These are phyloP conservation scores for Helleia helle DNA, from an alignment of 2,888 invertebrate genomes.

Conservation along the genomic window DNA sequence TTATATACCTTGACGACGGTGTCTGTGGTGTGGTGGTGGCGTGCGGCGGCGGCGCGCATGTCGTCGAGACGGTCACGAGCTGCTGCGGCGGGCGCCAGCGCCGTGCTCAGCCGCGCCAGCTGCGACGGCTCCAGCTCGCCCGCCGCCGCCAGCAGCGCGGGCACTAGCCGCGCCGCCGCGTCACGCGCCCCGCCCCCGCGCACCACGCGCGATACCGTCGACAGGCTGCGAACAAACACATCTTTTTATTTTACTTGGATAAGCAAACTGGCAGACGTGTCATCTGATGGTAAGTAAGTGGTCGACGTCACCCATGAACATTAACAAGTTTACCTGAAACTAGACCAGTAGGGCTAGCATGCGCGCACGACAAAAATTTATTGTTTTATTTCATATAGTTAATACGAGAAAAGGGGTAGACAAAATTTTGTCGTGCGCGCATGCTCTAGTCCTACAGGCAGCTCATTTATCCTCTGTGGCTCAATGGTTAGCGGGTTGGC, in stretches of 20 bases:
- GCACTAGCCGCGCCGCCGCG: conserved; percentile 85
- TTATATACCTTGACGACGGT: conserved; percentile 89
- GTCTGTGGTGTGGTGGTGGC: conserved; percentile 90
- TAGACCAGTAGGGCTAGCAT: too few relatives aligned
- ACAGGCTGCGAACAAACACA: conserved; percentile 73
- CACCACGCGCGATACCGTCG: conserved; percentile 90
- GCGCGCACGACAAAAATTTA: too few relatives aligned
- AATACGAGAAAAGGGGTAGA: too few relatives aligned
- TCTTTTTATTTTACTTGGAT: not conserved
- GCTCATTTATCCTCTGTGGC: too few relatives aligned
- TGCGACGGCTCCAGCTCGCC: conserved; percentile 89
- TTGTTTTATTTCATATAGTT: too few relatives aligned
- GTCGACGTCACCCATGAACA: too few relatives aligned
- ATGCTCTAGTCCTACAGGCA: too few relatives aligned
- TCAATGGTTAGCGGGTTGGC: too few relatives aligned
- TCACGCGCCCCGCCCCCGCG: conserved; percentile 84
- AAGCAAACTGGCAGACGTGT: too few relatives aligned
- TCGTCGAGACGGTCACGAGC: conserved; percentile 85
- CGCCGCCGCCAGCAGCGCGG: conserved; percentile 88
- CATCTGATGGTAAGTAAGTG: too few relatives aligned
- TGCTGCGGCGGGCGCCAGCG: conserved; percentile 76
- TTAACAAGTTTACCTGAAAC: too few relatives aligned
- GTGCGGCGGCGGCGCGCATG: conserved; percentile 85
- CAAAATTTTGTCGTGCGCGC: too few relatives aligned
- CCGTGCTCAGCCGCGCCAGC: conserved; percentile 85